Percentiles rank a stretch among this genome's conserved stretches.
Conservation (phyloP, 2,797 vertebrate genomes). For the Neomorphus geoffroyi region DNA sequence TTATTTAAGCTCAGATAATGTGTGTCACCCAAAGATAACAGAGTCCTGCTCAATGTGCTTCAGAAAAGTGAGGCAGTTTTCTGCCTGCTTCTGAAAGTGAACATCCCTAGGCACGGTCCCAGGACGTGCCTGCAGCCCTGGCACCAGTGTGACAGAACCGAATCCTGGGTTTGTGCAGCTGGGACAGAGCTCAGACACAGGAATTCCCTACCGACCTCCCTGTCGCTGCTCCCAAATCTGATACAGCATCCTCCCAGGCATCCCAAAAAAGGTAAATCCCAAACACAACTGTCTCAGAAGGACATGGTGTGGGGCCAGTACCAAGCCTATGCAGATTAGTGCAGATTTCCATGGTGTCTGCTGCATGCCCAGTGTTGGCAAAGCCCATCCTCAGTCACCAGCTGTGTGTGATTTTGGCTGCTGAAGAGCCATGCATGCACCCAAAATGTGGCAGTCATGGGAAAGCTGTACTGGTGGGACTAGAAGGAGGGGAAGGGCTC, state of each 20-base stretch:
- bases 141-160: accelerated
- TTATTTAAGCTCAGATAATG: neutral
- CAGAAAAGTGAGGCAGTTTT: neutral
- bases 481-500: neutral
- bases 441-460: accelerated
- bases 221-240: accelerated
- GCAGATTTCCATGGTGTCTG: accelerated
- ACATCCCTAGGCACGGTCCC: neutral
- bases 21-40: neutral
- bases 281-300: accelerated
- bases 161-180: accelerated
- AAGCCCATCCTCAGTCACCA: neutral
- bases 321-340: accelerated
- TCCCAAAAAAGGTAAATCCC: neutral
- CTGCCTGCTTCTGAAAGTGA: neutral
- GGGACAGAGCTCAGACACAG: accelerated
- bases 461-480: neutral
- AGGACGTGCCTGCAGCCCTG: accelerated
- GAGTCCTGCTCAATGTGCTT: neutral
- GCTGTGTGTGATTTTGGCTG: accelerated
- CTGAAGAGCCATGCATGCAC: neutral
- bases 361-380: accelerated
- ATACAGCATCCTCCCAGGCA: neutral
- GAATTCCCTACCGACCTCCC: neutral
- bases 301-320: neutral